Evolutionary conservation across 2,113 vertebrate genomes (phyloP).

Genomic region (Spizaetus ornatus): DNA sequence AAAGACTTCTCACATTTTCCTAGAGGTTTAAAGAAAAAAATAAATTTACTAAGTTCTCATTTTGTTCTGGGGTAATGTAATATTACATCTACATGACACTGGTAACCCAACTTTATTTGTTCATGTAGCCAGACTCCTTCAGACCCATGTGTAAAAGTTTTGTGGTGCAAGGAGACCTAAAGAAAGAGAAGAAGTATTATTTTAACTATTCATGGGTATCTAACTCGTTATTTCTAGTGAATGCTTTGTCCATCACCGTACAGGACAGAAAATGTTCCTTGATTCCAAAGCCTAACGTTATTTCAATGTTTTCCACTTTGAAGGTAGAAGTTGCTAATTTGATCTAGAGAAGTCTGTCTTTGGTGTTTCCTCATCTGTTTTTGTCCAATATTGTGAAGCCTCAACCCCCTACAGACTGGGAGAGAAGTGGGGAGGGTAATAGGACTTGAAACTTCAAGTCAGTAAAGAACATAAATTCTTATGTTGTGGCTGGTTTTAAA

Average conservation of each 20-base stretch:
- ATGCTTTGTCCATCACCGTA: not conserved
- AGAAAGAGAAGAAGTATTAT: not conserved
- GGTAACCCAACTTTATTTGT: not conserved
- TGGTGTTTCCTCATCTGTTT: not conserved
- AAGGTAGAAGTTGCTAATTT: not conserved
- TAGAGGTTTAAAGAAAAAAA: not conserved
- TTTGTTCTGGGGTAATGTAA: not conserved
- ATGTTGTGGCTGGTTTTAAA: not conserved
- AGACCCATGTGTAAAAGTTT: not conserved
- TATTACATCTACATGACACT: not conserved
- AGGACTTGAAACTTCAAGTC: slow-evolving; percentile 4
- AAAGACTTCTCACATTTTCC: not conserved
- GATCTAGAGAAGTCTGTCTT: slow-evolving; percentile 16
- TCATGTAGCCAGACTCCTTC: not conserved
- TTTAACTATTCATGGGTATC: not conserved
- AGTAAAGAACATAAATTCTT: slow-evolving; percentile 33
- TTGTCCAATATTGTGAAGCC: not conserved
- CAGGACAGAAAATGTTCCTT: not conserved
- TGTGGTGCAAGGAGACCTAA: not conserved
- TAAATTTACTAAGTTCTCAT: not conserved
- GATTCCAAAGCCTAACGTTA: not conserved
- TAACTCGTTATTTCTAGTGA: not conserved
- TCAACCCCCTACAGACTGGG: not conserved
- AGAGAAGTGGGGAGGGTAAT: slow-evolving; percentile 18
- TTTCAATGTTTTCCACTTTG: slow-evolving; percentile 13